A percentile compares a stretch with the other conserved stretches of the same genome.
Conservation (phyloP, 2,113 vertebrate genomes). For the Paradisaea rubra region DNA sequence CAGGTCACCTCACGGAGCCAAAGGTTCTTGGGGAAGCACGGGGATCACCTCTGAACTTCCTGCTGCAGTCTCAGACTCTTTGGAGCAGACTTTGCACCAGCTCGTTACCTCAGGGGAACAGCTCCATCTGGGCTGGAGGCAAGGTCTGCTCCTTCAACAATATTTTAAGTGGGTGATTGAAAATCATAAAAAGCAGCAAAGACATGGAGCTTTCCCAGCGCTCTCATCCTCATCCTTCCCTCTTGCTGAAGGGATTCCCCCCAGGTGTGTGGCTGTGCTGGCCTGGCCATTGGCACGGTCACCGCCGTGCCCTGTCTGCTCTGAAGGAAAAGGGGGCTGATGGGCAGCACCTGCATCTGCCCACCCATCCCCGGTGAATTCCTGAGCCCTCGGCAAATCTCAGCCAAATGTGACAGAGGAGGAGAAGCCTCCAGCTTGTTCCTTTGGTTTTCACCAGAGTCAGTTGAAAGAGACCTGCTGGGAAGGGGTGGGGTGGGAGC, state of each 20-base stretch:
- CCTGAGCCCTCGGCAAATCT: not conserved
- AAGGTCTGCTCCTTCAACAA: not conserved
- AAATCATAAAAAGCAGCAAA: not conserved
- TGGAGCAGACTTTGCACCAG: not conserved
- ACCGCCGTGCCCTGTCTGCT: not conserved
- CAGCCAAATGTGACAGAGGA: not conserved
- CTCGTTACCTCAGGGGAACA: not conserved
- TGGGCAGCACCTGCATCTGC: not conserved
- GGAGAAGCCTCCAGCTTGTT: not conserved
- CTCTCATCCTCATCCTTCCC: not conserved
- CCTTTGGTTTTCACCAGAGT: not conserved
- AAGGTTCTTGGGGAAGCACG: not conserved
- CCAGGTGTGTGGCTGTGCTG: not conserved
- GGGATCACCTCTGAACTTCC: not conserved
- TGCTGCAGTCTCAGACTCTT: not conserved
- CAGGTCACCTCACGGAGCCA: not conserved
- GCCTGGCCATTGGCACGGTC: not conserved
- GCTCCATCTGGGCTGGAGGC: not conserved
- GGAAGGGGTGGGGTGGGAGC: not conserved
- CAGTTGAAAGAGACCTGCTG: not conserved
- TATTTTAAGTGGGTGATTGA: not conserved
- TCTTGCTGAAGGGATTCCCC: not conserved
- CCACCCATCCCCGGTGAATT: not conserved
- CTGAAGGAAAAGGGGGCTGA: not conserved
- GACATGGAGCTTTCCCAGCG: accelerated